Evolutionary conservation across 2,797 vertebrate species (phyloP).

Genomic region (Zalophus californianus): DNA sequence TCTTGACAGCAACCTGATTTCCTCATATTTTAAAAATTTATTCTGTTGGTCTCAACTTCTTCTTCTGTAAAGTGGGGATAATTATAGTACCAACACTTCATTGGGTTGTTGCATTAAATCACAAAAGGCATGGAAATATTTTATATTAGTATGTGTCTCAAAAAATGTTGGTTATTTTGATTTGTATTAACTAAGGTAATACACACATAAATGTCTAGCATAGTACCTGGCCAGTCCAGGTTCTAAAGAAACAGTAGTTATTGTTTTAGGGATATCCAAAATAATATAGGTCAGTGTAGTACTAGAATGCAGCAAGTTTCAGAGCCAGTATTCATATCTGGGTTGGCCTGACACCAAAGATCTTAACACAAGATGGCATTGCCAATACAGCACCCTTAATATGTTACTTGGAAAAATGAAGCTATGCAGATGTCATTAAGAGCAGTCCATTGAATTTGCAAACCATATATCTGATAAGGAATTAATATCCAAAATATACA

Average conservation of each 20-base stretch:
- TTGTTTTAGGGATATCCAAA: constrained; percentile 21
- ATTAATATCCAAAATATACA: background rate
- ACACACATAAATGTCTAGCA: background rate
- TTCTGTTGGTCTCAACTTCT: background rate
- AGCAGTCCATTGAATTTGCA: background rate
- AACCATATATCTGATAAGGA: background rate
- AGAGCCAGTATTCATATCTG: background rate
- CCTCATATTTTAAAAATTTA: background rate
- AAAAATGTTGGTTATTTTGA: constrained; percentile 5
- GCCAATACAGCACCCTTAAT: background rate
- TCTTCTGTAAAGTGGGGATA: background rate
- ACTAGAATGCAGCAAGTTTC: background rate
- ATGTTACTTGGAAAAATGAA: background rate
- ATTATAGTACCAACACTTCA: background rate
- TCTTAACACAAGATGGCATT: background rate
- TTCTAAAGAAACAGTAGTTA: background rate
- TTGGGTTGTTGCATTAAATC: background rate
- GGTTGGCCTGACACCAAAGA: background rate
- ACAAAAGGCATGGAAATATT: background rate
- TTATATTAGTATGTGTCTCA: background rate
- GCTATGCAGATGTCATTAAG: background rate
- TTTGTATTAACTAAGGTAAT: background rate
- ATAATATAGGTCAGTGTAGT: constrained; percentile 5
- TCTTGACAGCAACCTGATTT: background rate
- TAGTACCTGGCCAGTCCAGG: background rate